Conservation (phyloP, 2,113 vertebrate species). For the Pelobates fuscus region DNA sequence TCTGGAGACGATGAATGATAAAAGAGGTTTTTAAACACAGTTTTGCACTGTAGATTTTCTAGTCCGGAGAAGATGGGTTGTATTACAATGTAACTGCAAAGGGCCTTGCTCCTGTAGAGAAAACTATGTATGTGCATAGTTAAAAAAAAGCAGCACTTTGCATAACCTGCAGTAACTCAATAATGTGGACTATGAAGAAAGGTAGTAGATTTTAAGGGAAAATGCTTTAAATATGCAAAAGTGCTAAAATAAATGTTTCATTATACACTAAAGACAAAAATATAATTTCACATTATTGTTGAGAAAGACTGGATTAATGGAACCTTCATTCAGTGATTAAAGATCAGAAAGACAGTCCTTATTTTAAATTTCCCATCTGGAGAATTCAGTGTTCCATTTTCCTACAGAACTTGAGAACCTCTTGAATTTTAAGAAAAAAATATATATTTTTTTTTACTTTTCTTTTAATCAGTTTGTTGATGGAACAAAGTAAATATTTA, state of each 20-base stretch:
- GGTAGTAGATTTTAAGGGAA: conserved; percentile 14
- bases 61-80: conserved; percentile 77
- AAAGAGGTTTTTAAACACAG: conserved; percentile 81
- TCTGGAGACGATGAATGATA: conserved; percentile 84
- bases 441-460: too few species aligned
- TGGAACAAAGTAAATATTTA: too few species aligned
- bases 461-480: too few species aligned
- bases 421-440: too few species aligned
- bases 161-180: conserved; percentile 69
- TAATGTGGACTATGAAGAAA: conserved; percentile 10
- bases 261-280: conserved; percentile 17
- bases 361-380: not conserved
- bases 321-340: conserved; percentile 25
- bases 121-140: conserved; percentile 53
- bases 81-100: conserved; percentile 74
- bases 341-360: conserved; percentile 38
- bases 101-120: conserved; percentile 67
- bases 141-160: conserved; percentile 66
- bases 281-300: conserved; percentile 19
- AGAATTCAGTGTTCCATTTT: not conserved
- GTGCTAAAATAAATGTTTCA: conserved; percentile 44
- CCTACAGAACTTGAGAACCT: too few species aligned
- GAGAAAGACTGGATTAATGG: conserved; percentile 25
- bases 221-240: conserved; percentile 46
- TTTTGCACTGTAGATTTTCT: conserved; percentile 76